Conservation (phyloP, 2,888 invertebrate species). For the Linyphia triangularis region DNA sequence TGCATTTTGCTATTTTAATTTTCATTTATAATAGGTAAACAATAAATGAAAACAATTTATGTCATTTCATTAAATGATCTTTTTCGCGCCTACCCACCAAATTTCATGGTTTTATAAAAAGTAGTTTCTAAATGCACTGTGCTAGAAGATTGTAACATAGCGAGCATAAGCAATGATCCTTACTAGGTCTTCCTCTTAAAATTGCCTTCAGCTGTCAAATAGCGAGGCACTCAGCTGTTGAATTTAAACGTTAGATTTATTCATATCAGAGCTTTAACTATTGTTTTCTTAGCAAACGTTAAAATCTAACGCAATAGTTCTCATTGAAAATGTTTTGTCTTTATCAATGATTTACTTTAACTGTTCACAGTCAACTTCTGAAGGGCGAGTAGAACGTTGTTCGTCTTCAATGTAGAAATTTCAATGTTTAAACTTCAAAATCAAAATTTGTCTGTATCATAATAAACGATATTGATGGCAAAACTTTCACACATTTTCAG, state of each 20-base stretch:
- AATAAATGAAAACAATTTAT: too few relatives aligned
- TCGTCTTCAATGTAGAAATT: constrained; percentile 21
- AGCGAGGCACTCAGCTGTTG: neutral
- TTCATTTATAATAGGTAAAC: too few relatives aligned
- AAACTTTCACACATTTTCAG: neutral
- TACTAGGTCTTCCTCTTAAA: too few relatives aligned
- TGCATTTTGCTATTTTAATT: too few relatives aligned
- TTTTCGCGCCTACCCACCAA: too few relatives aligned
- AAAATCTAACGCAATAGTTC: constrained; percentile 5
- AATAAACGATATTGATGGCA: constrained; percentile 3
- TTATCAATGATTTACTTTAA: constrained; percentile 34
- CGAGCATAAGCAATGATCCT: too few relatives aligned
- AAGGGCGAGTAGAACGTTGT: neutral
- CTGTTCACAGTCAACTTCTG: neutral
- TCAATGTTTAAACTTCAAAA: constrained; percentile 12
- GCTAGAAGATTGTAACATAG: too few relatives aligned
- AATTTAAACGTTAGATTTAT: neutral
- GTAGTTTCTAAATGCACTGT: too few relatives aligned
- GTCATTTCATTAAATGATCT: too few relatives aligned
- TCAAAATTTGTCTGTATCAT: constrained; percentile 8
- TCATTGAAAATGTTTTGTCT: constrained; percentile 3
- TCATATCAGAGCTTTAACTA: constrained; percentile 2
- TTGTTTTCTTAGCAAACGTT: constrained; percentile 22
- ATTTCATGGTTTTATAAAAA: too few relatives aligned
- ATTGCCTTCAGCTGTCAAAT: neutral